Percentiles rank a stretch among this genome's conserved stretches.
Conservation (phyloP, 2,113 vertebrate genomes). For the Chamaea fasciata region DNA sequence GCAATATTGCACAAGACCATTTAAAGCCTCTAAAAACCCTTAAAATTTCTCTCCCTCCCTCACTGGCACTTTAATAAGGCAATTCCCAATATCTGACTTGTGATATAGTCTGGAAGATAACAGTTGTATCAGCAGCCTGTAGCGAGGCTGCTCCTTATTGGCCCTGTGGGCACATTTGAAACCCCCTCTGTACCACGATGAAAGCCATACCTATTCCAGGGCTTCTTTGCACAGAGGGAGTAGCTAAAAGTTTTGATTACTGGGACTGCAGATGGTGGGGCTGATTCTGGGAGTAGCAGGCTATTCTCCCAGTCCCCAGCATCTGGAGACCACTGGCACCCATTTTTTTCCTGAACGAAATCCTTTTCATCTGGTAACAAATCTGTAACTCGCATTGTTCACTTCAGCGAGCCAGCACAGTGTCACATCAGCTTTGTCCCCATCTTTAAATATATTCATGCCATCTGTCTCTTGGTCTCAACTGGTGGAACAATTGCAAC, state of each 20-base stretch:
- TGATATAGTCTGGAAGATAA: slow-evolving; percentile 17
- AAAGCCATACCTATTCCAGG: slow-evolving; percentile 31
- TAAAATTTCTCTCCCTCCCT: neutral
- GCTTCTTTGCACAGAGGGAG: slow-evolving; percentile 14
- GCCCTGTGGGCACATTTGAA: slow-evolving; percentile 28
- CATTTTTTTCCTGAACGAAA: neutral
- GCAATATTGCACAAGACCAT: slow-evolving; percentile 5
- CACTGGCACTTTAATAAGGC: slow-evolving; percentile 24
- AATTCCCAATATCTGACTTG: slow-evolving; percentile 47
- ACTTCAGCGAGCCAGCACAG: slow-evolving; percentile 29
- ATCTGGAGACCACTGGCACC: slow-evolving; percentile 15
- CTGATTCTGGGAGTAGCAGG: neutral
- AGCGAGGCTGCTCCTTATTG: neutral
- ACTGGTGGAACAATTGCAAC: slow-evolving; percentile 58
- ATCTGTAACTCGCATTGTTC: slow-evolving; percentile 4
- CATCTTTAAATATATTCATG: slow-evolving; percentile 67
- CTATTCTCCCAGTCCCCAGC: neutral
- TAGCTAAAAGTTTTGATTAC: slow-evolving; percentile 48
- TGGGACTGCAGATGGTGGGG: slow-evolving; percentile 44
- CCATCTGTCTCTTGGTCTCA: slow-evolving; percentile 68
- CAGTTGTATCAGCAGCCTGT: slow-evolving; percentile 4
- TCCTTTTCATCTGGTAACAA: slow-evolving; percentile 35
- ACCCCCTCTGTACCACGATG: neutral
- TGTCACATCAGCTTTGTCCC: slow-evolving; percentile 50
- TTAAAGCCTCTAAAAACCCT: slow-evolving; percentile 35